Evolutionary conservation across 2,888 invertebrate genomes (phyloP).

Genomic region (Ormia ochracea): DNA sequence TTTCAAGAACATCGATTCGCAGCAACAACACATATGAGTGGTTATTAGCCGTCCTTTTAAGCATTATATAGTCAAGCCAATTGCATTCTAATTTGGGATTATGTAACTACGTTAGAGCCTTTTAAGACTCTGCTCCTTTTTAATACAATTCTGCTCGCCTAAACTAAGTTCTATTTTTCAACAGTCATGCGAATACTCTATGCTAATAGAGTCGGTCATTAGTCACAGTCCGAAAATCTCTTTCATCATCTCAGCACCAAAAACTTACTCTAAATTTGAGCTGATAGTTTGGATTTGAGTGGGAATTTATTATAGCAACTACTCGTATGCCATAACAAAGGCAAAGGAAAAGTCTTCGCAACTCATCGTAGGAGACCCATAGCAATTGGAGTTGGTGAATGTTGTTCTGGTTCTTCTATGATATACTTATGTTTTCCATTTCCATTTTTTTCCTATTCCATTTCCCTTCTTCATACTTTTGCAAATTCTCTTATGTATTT

Average conservation of each 20-base stretch:
- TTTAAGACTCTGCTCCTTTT: too few species aligned
- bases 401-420: not conserved
- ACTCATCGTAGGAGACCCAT: conserved; percentile 22
- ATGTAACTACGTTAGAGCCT: too few species aligned
- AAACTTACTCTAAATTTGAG: conserved; percentile 3
- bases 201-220: too few species aligned
- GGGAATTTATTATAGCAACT: conserved; percentile 25
- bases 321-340: conserved; percentile 6
- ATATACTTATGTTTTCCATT: too few species aligned
- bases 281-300: not conserved
- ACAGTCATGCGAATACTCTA: too few species aligned
- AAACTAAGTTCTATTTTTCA: too few species aligned
- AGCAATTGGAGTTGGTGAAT: not conserved
- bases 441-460: not conserved
- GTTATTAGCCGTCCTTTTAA: too few species aligned
- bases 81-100: too few species aligned
- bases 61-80: too few species aligned
- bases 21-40: too few species aligned
- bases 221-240: not conserved
- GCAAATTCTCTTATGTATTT: not conserved
- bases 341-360: not conserved
- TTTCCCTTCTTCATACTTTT: conserved; percentile 1
- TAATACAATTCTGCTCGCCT: too few species aligned
- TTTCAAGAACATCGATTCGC: too few species aligned
- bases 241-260: not conserved